phyloP scores from a whole-genome alignment of 2,797 vertebrate species.

The Lates japonicus region DNA sequence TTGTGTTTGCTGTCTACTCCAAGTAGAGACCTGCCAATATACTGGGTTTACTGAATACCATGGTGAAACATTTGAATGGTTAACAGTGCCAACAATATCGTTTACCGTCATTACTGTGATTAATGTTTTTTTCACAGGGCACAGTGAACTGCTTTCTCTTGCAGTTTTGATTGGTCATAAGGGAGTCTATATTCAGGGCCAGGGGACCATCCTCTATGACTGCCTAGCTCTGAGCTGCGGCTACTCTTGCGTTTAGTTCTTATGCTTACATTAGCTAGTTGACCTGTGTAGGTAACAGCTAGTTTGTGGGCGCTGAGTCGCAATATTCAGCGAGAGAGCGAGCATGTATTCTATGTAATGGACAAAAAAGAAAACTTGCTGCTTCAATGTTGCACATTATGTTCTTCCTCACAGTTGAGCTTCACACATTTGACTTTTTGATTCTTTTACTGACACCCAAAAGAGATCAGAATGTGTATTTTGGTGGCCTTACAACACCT shows the following conservation, averaged over 20 bases:
- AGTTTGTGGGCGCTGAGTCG: neutral
- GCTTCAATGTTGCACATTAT: neutral
- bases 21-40: slow-evolving; percentile 3
- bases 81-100: neutral
- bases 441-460: neutral
- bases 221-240: neutral
- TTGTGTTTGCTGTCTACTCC: slow-evolving; percentile 32
- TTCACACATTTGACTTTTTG: neutral
- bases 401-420: neutral
- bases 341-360: slow-evolving; percentile 2
- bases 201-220: neutral
- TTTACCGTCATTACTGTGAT: neutral
- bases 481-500: neutral
- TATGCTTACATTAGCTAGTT: neutral
- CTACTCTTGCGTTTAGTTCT: neutral
- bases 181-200: neutral
- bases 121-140: neutral
- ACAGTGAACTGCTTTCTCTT: neutral
- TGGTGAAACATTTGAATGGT: neutral
- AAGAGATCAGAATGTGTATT: neutral
- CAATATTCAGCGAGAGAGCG: neutral
- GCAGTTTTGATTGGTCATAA: slow-evolving; percentile 5
- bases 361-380: neutral
- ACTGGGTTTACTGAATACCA: neutral
- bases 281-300: neutral